These are phyloP conservation scores for Epiblema foenella DNA, from an alignment of 2,888 invertebrate species.

Conservation along the genomic window DNA sequence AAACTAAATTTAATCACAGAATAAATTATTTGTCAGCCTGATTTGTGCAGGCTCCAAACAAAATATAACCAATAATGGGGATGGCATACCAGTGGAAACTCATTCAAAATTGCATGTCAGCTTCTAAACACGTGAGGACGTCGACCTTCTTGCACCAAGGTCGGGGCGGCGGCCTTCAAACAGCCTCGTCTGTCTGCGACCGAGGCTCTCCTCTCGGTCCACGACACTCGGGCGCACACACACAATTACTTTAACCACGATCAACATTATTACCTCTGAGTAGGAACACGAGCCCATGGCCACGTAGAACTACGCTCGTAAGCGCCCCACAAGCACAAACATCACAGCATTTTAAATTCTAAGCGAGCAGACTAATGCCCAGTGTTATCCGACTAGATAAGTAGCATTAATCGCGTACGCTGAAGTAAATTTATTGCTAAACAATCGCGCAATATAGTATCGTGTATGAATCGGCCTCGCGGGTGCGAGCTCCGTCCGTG, in stretches of 20 bases:
- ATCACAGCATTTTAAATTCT: conserved; percentile 62
- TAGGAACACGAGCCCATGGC: conserved; percentile 78
- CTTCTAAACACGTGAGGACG: conserved; percentile 76
- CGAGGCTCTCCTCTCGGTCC: conserved; percentile 61
- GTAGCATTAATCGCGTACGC: conserved; percentile 67
- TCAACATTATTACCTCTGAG: conserved; percentile 77
- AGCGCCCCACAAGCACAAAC: conserved; percentile 66
- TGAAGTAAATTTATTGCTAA: conserved; percentile 49
- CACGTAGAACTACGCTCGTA: conserved; percentile 72
- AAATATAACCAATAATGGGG: neutral
- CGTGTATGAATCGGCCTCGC: conserved; percentile 69
- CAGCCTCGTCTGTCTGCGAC: conserved; percentile 77
- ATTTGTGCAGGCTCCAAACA: neutral
- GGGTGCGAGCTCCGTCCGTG: conserved; percentile 61
- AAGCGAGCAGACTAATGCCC: conserved; percentile 71
- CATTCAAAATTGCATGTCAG: conserved; percentile 63
- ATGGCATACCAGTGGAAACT: conserved; percentile 3
- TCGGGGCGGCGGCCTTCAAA: conserved; percentile 83
- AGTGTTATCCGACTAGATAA: conserved; percentile 77
- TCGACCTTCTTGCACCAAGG: conserved; percentile 82
- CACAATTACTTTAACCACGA: conserved; percentile 62
- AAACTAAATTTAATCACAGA: no score
- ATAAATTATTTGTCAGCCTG: neutral
- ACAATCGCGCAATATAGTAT: conserved; percentile 36
- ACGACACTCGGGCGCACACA: conserved; percentile 65